Evolutionary conservation across 2,888 invertebrate species (phyloP).

Genomic region (Pandemis heparana): DNA sequence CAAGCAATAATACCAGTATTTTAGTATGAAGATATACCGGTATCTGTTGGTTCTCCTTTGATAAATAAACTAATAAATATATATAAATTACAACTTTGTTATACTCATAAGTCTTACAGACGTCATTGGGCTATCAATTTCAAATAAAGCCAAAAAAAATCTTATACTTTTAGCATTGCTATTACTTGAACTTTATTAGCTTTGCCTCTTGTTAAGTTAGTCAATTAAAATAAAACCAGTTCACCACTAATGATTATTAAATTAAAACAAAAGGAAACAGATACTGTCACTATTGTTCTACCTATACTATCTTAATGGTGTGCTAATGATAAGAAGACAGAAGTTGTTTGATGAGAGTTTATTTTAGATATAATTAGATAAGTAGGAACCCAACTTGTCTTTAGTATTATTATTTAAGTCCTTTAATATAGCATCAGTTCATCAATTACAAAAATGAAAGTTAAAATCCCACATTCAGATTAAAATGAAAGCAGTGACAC

Average conservation of each 20-base stretch:
- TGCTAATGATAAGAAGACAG: constrained; percentile 16
- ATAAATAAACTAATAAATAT: too few species aligned
- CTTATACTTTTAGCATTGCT: too few species aligned
- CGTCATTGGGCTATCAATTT: too few species aligned
- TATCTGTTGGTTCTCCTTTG: too few species aligned
- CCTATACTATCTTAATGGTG: constrained; percentile 29
- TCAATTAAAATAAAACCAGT: neutral
- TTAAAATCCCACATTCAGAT: neutral
- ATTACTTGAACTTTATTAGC: too few species aligned
- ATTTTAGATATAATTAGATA: constrained; percentile 18
- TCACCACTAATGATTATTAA: neutral
- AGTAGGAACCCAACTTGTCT: neutral
- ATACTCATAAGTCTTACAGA: too few species aligned
- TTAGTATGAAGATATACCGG: too few species aligned
- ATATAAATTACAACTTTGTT: too few species aligned
- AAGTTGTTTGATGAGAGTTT: constrained; percentile 19
- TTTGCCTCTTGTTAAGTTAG: neutral
- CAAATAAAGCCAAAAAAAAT: too few species aligned
- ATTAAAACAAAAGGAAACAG: neutral
- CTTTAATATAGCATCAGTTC: neutral
- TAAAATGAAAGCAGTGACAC: neutral
- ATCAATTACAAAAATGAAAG: too few species aligned
- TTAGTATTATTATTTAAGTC: neutral
- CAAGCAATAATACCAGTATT: too few species aligned
- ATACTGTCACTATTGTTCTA: constrained; percentile 17